These are phyloP conservation scores for Nautilus pompilius DNA, from an alignment of 1,140 invertebrate species.

Conservation along the genomic window DNA sequence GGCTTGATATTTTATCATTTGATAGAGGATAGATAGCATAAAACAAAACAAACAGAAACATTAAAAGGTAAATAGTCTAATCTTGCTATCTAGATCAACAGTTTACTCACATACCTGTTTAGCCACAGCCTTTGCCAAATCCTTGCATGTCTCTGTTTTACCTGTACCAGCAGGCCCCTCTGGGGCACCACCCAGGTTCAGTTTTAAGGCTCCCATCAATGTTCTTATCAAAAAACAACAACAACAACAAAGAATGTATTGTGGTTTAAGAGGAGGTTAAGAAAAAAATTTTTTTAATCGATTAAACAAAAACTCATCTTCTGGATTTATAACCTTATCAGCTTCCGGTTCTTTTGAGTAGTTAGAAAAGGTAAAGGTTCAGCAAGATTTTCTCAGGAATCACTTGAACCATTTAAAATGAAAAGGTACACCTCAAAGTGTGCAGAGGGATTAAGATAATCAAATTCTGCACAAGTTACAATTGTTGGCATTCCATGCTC, in stretches of 20 bases:
- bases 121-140: constrained; percentile 57
- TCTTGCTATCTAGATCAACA: no score
- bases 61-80: no score
- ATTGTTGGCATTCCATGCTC: no score
- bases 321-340: neutral
- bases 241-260: neutral
- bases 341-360: neutral
- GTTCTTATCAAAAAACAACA: constrained; percentile 35
- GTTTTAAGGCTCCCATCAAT: constrained; percentile 56
- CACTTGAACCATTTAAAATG: no score
- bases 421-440: no score
- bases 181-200: constrained; percentile 56
- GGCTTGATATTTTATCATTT: no score
- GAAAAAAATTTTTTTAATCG: neutral
- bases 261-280: neutral
- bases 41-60: no score
- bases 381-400: no score
- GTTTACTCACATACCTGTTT: constrained; percentile 43
- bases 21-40: no score
- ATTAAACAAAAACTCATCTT: neutral
- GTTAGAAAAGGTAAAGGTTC: neutral
- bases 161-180: constrained; percentile 58
- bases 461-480: no score
- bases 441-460: no score
- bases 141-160: constrained; percentile 78